Evolutionary conservation across 53 echinoderm and acorn worm genomes (phyloP), one percentile per base, ranked within the genome.

Genomic region (Temnopleurus reevesii): DNA sequence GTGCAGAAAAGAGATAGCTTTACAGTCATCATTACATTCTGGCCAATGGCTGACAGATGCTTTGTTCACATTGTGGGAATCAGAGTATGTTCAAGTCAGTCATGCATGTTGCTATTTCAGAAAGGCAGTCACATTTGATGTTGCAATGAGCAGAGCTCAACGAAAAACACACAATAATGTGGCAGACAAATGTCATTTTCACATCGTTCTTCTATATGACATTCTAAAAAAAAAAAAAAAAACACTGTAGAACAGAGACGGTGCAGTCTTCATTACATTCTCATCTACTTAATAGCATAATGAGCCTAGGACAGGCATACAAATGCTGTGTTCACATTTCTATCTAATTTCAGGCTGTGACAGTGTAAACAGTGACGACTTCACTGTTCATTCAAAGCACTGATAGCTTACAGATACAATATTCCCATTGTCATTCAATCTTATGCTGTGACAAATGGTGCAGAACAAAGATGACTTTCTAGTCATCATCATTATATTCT

Each of bases 41-140:
- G 55, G n/a, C n/a, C n/a, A n/a, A n/a, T 55, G 55, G 55, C 55
- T 55, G 55, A 55, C 55, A 55, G 55, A 55, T 55, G 55, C 55
- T 23, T n/a, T 19, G 55, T 55, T 55, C 55, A 55, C 55, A 55
- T 55, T n/a, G n/a, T n/a, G n/a, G n/a, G n/a, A n/a, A n/a, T n/a
- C n/a, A n/a, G n/a, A n/a, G n/a, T n/a, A 71, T 71, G 71, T 71
- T 30, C n/a, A 41, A 71, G 23, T 6, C 71, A 41, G 71, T 71
- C 71, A 71, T 6, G 71, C 71, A n/a, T 71, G 71, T 41, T 41
- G 26, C 71, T 21, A 71, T n/a, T n/a, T 36, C 71, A 71, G 71
- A 71, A 71, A 71, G 71, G 71, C 71, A 71, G 36, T 63, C 63
- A 63, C 63, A 63, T 63, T 63, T 71, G 71, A 71, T 41, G 41